phyloP scores from a whole-genome alignment of 2,888 invertebrate species.

The Apomyelois bistriatella region DNA sequence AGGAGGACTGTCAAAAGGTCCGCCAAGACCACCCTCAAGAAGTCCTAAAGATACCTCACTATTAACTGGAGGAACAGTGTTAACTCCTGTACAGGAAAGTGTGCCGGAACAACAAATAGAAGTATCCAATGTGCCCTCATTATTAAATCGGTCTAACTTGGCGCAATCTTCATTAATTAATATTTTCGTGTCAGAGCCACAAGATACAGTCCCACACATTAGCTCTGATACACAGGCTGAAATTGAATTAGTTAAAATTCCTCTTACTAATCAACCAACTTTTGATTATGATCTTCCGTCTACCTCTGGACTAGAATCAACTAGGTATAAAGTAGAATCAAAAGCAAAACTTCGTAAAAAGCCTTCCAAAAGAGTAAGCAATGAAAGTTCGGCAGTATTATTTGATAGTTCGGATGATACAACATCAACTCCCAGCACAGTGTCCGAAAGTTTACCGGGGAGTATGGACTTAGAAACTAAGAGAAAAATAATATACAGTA shows the following conservation, averaged over 20 bases:
- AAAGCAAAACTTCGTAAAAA: not conserved
- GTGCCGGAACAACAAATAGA: no score
- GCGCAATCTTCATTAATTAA: not conserved
- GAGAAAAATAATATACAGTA: not conserved
- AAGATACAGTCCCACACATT: not conserved
- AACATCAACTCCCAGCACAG: not conserved
- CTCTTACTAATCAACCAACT: slow-evolving; percentile 29
- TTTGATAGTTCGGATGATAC: not conserved
- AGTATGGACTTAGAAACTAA: not conserved
- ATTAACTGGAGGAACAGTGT: no score
- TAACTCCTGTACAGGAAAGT: no score
- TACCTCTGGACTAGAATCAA: not conserved
- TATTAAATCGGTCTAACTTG: no score
- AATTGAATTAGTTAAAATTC: not conserved
- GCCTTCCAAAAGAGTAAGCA: no score
- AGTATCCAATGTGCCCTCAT: no score
- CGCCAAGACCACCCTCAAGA: not conserved
- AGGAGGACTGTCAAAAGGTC: not conserved
- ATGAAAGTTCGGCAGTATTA: not conserved
- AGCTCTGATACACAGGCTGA: not conserved
- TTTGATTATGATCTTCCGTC: slow-evolving; percentile 7
- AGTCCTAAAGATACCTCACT: no score
- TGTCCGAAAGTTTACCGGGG: not conserved
- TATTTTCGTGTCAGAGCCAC: not conserved
- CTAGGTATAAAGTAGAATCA: not conserved